Conservation (phyloP, 2,888 invertebrate species). For the Salticus scenicus region DNA sequence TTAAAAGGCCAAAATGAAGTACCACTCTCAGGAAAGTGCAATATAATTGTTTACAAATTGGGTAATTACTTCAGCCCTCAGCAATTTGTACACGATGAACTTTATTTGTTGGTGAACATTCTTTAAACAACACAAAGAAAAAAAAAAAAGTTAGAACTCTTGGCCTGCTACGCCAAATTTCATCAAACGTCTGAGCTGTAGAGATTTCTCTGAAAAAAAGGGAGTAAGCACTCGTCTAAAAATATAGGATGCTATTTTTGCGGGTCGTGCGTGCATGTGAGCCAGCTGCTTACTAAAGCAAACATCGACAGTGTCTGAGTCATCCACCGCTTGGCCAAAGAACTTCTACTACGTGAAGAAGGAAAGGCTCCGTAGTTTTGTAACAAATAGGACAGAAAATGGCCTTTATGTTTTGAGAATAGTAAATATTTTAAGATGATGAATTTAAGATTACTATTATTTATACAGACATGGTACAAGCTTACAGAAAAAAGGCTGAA, state of each 20-base stretch:
- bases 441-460: too few relatives aligned
- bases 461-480: too few relatives aligned
- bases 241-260: constrained; percentile 31
- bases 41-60: too few relatives aligned
- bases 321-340: neutral
- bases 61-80: too few relatives aligned
- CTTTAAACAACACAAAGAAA: neutral
- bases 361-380: too few relatives aligned
- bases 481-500: too few relatives aligned
- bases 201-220: neutral
- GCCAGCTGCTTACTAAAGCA: constrained; percentile 63
- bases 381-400: too few relatives aligned
- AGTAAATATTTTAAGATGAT: too few relatives aligned
- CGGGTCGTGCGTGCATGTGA: neutral
- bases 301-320: neutral
- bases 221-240: constrained; percentile 22
- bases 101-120: neutral
- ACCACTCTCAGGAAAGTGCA: too few relatives aligned
- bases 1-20: too few relatives aligned
- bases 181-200: neutral
- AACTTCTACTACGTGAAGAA: too few relatives aligned
- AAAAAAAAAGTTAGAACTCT: neutral
- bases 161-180: neutral
- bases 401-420: too few relatives aligned
- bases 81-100: constrained; percentile 3